phyloP scores from a whole-genome alignment of 2,797 vertebrate genomes.

The Eospalax fontanierii region DNA sequence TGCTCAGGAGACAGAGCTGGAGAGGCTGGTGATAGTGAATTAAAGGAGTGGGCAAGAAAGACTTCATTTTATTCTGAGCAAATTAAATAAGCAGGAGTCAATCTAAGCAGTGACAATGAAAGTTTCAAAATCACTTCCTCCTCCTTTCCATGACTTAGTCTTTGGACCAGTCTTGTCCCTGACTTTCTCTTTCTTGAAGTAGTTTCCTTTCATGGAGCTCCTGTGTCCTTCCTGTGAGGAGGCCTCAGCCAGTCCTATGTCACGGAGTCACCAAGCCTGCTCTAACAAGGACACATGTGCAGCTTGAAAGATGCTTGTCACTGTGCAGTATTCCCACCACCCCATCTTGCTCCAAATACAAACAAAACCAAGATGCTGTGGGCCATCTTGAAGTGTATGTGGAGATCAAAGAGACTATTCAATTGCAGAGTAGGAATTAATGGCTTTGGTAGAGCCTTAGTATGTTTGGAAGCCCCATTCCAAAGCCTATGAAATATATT shows the following conservation, averaged over 20 bases:
- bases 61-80: background rate
- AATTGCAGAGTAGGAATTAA: background rate
- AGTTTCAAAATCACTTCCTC: slow-evolving; percentile 44
- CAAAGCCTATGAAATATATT: background rate
- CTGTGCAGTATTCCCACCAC: background rate
- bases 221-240: background rate
- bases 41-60: background rate
- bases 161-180: slow-evolving; percentile 6
- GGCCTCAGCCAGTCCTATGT: background rate
- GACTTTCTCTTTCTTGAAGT: background rate
- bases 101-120: background rate
- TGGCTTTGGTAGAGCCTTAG: background rate
- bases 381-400: background rate
- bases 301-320: background rate
- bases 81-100: background rate
- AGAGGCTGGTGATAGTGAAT: background rate
- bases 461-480: background rate
- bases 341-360: background rate
- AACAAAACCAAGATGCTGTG: background rate
- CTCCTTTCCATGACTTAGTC: background rate
- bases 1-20: background rate
- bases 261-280: background rate
- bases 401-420: background rate
- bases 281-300: background rate
- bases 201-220: background rate